These are phyloP conservation scores for Pteruthius melanotis DNA, from an alignment of 2,113 vertebrate species.

Conservation along the genomic window DNA sequence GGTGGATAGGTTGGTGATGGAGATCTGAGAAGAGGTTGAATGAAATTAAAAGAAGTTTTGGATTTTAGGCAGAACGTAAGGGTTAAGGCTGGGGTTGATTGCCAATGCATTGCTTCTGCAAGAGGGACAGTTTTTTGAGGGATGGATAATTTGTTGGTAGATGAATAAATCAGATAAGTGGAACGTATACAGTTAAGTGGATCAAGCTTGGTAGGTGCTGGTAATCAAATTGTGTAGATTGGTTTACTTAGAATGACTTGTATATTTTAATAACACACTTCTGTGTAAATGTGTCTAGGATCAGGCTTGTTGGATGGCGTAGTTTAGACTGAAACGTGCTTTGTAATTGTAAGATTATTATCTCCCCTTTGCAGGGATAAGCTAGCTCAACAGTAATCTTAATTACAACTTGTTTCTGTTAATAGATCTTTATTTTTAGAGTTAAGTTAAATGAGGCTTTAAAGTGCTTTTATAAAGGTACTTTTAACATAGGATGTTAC, in stretches of 20 bases:
- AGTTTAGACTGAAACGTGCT: not conserved
- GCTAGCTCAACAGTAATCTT: not conserved
- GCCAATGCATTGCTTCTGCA: not conserved
- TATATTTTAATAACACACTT: not conserved
- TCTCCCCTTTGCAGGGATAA: not conserved
- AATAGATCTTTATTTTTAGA: slow-evolving; percentile 12
- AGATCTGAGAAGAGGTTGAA: not conserved
- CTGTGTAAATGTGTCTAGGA: not conserved
- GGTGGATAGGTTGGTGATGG: not conserved
- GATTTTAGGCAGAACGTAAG: not conserved
- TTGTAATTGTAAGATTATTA: not conserved
- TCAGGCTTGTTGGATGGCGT: not conserved
- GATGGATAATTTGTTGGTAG: not conserved
- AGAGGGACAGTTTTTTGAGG: not conserved
- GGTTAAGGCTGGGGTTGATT: not conserved
- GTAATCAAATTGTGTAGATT: not conserved
- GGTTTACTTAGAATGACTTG: not conserved
- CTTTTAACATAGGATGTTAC: not conserved
- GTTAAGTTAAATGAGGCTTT: not conserved
- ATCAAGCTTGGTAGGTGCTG: not conserved
- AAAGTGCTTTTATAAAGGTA: not conserved
- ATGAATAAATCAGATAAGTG: not conserved
- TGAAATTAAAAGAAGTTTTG: not conserved
- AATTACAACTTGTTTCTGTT: slow-evolving; percentile 12
- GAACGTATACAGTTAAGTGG: not conserved